Evolutionary conservation across 2,888 invertebrate species (phyloP).

Genomic region (Caenorhabditis becei): DNA sequence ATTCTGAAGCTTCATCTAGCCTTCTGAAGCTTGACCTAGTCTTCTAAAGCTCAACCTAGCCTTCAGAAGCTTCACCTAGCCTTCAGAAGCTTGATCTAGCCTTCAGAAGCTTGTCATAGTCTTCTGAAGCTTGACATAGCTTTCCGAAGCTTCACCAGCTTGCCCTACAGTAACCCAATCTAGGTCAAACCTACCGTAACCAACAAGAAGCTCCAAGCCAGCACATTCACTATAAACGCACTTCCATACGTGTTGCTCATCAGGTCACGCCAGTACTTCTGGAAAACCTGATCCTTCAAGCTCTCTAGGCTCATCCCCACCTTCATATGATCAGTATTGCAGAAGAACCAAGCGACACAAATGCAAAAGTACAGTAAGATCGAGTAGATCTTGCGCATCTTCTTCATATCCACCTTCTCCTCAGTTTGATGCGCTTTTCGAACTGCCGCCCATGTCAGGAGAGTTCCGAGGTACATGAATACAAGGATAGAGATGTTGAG

Average conservation of each 20-base stretch:
- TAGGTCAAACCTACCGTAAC: background rate
- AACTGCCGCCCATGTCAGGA: conserved; percentile 11
- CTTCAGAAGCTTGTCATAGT: too few relatives aligned
- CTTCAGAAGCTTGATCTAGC: too few relatives aligned
- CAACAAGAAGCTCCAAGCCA: conserved; percentile 7
- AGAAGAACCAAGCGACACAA: background rate
- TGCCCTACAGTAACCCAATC: too few relatives aligned
- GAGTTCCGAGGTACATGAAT: conserved; percentile 6
- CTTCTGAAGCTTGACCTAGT: too few relatives aligned
- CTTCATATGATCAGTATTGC: background rate
- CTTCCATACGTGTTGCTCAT: background rate
- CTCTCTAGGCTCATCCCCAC: background rate
- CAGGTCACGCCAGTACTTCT: background rate
- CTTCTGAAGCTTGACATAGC: too few relatives aligned
- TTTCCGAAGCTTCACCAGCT: too few relatives aligned
- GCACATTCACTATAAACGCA: background rate
- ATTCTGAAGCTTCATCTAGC: too few relatives aligned
- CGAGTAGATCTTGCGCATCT: conserved; percentile 1
- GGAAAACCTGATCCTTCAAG: too few relatives aligned
- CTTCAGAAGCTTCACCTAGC: too few relatives aligned
- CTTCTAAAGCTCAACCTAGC: too few relatives aligned
- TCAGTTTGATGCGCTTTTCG: background rate
- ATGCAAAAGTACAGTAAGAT: background rate
- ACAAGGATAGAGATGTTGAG: conserved; percentile 3
- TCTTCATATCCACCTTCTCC: background rate